phyloP scores from a whole-genome alignment of 2,888 invertebrate species.

The Shargacucullia verbasci region DNA sequence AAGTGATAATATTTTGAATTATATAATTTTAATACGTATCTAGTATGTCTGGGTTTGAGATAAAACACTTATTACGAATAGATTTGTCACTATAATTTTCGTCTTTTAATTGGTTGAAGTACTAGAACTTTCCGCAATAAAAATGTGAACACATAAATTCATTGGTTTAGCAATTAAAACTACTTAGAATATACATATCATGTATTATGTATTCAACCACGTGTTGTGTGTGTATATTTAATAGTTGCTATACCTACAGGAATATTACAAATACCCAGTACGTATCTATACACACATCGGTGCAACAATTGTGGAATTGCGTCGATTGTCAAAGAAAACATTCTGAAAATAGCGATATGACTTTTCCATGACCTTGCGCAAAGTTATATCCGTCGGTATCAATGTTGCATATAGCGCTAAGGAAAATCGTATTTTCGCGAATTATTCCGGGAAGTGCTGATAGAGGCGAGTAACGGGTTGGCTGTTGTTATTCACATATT shows the following conservation, averaged over 20 bases:
- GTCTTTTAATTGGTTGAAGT: no score
- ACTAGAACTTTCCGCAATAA: no score
- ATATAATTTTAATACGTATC: no score
- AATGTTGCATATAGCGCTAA: slow-evolving; percentile 68
- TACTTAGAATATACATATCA: no score
- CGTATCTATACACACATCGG: background rate
- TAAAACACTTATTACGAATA: no score
- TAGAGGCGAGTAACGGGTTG: slow-evolving; percentile 86
- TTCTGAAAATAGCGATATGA: slow-evolving; percentile 70
- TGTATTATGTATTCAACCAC: no score
- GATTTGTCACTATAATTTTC: no score
- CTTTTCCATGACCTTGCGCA: slow-evolving; percentile 84
- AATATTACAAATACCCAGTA: background rate
- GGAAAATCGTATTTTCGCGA: slow-evolving; percentile 81
- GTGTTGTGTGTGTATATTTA: no score
- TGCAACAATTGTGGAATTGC: slow-evolving; percentile 8
- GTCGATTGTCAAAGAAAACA: slow-evolving; percentile 51
- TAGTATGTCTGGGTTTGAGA: no score
- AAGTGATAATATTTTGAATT: no score
- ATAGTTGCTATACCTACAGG: background rate
- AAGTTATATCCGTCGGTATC: slow-evolving; percentile 74
- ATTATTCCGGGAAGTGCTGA: slow-evolving; percentile 85
- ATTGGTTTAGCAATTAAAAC: no score
- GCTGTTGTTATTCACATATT: slow-evolving; percentile 83
- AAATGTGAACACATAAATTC: no score